Base-by-base conservation (phyloP, 2,113 vertebrate genomes). In the Myiagra hebetior region DNA sequence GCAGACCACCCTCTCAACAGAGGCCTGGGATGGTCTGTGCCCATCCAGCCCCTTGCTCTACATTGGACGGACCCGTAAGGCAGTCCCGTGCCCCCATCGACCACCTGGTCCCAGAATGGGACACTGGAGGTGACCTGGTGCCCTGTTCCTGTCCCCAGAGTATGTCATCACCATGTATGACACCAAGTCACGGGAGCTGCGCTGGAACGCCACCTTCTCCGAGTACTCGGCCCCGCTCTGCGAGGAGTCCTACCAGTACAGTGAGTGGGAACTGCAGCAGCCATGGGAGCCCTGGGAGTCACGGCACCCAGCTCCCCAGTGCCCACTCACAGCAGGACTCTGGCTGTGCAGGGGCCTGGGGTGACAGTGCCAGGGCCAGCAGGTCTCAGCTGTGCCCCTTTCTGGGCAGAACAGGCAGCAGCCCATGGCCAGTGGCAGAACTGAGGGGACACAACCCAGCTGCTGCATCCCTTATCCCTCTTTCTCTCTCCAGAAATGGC, bases 131-230 rank as follows among this genome's bases (percentile, higher is more conserved):
- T 84, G 37, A 86, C 67, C 49, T 69, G 0, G 13, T 65, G 42
- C 69, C 77, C 37, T 6, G n/a, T 30, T 64, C 41, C 39, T 47
- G 4, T 64, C 87, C 90, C 30, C 97, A 99, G 99, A 99, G 93
- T 99, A 99, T 10, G 97, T 99, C 78, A 98, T 99, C 92, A 99
- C 99, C 90, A 99, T 99, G 98, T 99, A 99, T 2, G 99, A 99
- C 97, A 99, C 99, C 5, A 99, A 98, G 95, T 97, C 98, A 0
- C 98, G 98, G 11, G 98, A 99, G 91, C 97, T 99, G 95, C 98
- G 98, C 76, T 99, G 99, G 99, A 99, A 99, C 0, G 99, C 98
- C 39, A 99, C 99, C 3, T 99, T 99, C 97, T 99, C 98, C 0
- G 99, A 99, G 95, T 99, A 99, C 97, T 99, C 99, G 0, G 99